phyloP scores from a whole-genome alignment of 2,888 invertebrate genomes.

The Chrysolina haemoptera region DNA sequence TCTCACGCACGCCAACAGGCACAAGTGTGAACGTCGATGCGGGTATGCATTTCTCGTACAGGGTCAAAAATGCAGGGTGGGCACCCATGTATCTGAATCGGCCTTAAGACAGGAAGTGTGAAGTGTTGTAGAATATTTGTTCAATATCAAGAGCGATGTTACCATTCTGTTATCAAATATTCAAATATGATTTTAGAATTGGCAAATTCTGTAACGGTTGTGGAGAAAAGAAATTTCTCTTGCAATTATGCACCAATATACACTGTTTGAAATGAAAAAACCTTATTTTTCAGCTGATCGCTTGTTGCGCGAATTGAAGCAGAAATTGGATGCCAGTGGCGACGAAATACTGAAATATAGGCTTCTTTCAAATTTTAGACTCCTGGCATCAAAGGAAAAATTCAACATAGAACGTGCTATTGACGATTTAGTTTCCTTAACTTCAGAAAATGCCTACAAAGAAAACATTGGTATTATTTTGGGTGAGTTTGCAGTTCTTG shows the following conservation, averaged over 20 bases:
- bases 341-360: slow-evolving; percentile 80
- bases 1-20: no score
- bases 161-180: no score
- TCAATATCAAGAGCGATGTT: no score
- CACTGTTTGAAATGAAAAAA: not conserved
- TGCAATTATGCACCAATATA: not conserved
- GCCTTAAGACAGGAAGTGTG: no score
- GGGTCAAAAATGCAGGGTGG: no score
- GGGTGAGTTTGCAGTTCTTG: slow-evolving; percentile 29
- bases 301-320: slow-evolving; percentile 81
- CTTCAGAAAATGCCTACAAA: slow-evolving; percentile 80
- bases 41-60: no score
- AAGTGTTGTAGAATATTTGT: no score
- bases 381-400: slow-evolving; percentile 89
- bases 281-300: slow-evolving; percentile 71
- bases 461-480: slow-evolving; percentile 90
- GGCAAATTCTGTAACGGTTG: no score
- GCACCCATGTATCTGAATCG: no score
- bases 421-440: slow-evolving; percentile 80
- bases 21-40: no score
- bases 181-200: no score
- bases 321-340: slow-evolving; percentile 73
- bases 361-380: slow-evolving; percentile 84
- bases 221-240: not conserved
- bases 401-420: slow-evolving; percentile 87